Base-by-base conservation (phyloP, 2,888 invertebrate species). In the Tetropium fuscum region DNA sequence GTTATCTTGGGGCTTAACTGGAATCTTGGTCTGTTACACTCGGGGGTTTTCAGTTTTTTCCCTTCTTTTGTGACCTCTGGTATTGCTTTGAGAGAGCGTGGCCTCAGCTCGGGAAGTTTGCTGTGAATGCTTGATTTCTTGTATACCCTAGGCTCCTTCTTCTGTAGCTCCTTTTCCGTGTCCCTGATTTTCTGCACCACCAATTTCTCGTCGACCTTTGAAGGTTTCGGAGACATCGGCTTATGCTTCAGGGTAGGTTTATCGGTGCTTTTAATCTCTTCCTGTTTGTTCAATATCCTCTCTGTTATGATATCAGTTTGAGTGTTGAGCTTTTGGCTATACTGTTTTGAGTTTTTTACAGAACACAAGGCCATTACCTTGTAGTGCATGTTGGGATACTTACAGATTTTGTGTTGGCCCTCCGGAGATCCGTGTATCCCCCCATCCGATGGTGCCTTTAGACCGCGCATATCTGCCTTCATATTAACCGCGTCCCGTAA, bases 241-340 rank as follows among this genome's bases (percentile, higher is more conserved):
- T 40, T 38, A 3, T 4, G 4, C 27, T 27, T 51, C 7, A 8
- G 3, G 11, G 1, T 10, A n/a, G 40, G 1, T 22, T 38, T 34
- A 18, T 54, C 40, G 5, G 22, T 20, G 10, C 32, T 19, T 25
- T 45, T n/a, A 10, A 54, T 11, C 10, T 54, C 45, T 5, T 11
- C 20, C 20, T 54, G 36, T 38, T 54, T 45, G n/a, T 20, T 54
- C 10, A 45, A 18, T 20, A 54, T 54, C 22, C 56, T 48, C 11
- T 56, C 56, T n/a, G 56, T 32, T 32, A 54, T 54, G 2, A 54
- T 45, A 20, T 47, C 38, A 1, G 54, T 54, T 27, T 19, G 30
- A 7, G 45, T 38, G n/a, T 36, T 30, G 15, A 54, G 45, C 2
- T 16, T 36, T 10, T 40, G 18, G 4, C 38, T 40, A 10, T 40